Percentiles rank a stretch among this genome's conserved stretches.
phyloP scores from a whole-genome alignment of 2,797 vertebrate species.

The Acanthurus leucopareius region DNA sequence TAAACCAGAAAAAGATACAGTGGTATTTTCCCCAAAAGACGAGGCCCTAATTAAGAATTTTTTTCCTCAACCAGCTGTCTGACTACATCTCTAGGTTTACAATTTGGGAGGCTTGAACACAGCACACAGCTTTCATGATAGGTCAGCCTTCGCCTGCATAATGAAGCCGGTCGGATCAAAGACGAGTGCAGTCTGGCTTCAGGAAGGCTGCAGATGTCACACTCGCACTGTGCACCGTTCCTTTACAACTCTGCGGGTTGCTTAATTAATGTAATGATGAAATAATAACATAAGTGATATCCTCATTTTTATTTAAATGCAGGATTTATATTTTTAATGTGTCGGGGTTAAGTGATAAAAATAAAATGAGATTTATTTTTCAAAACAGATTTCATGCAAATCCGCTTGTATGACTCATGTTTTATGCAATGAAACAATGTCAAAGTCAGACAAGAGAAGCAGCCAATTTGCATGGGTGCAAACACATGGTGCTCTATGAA shows the following conservation, averaged over 20 bases:
- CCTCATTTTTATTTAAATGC: neutral
- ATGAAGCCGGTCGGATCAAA: slow-evolving; percentile 73
- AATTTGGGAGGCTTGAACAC: slow-evolving; percentile 54
- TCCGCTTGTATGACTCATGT: slow-evolving; percentile 36
- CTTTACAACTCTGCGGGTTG: slow-evolving; percentile 25
- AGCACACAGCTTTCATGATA: slow-evolving; percentile 66
- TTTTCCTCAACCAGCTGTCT: slow-evolving; percentile 50
- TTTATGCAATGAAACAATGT: slow-evolving; percentile 52
- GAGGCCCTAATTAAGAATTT: slow-evolving; percentile 46
- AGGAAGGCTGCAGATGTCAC: slow-evolving; percentile 68
- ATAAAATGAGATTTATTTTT: neutral
- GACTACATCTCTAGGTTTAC: slow-evolving; percentile 56
- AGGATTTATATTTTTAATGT: neutral
- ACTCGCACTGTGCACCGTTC: slow-evolving; percentile 28
- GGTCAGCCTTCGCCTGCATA: slow-evolving; percentile 66
- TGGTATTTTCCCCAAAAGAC: slow-evolving; percentile 41
- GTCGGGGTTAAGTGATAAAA: neutral
- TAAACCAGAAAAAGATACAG: slow-evolving; percentile 56
- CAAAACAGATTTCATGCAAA: neutral
- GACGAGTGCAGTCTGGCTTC: slow-evolving; percentile 58
- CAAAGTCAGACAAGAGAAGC: slow-evolving; percentile 31
- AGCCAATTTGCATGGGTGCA: slow-evolving; percentile 33
- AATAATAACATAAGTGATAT: slow-evolving; percentile 15
- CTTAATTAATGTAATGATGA: slow-evolving; percentile 34
- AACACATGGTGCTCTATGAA: neutral